Evolutionary conservation across 1,140 invertebrate genomes (phyloP), one percentile per base, ranked within the genome.

Genomic region (Phymastichus coffea): DNA sequence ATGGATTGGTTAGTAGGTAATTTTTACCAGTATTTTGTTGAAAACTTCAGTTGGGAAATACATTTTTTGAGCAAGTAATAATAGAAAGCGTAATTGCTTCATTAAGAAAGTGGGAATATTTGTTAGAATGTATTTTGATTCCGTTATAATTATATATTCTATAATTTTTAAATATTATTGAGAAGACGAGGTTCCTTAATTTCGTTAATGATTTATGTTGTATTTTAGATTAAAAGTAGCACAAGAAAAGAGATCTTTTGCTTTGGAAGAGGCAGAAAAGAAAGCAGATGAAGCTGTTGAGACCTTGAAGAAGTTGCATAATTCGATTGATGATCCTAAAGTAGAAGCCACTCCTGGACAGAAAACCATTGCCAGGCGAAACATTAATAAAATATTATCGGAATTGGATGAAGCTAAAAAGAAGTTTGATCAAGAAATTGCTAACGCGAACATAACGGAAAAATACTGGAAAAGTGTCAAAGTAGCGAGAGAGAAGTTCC

Each of bases 381-480:
- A 88, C 65, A 83, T 90, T 35, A 81, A 83, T 52, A 83, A 84
- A 65, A 82, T 88, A 40, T 69, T 85, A 33, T 74, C 80, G 0
- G 86, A 89, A 54, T 79, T 91, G 2, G 74, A 80, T 17, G 66
- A 70, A 0, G 84, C 83, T 0, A 88, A 87, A 66, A 76, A 80
- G 12, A 81, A 82, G 6, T 85, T 85, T 53, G 83, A 84, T 20
- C 66, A 76, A 1, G 85, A 86, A 41, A 66, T 79, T 37, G 78
- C 82, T 19, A 78, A 79, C 9, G 74, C 84, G 0, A 83, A 81
- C 19, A 74, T 91, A 0, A 82, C 85, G 1, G 87, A 90, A 63
- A 85, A 83, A 66, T 91, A 87, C 64, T 90, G 88, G 88, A 83
- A 83, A 19, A 70, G 81, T 67, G 82, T 90, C 15, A 85, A 87